Conservation (phyloP, 1,140 invertebrate species). For the Drosophila sucinea region DNA sequence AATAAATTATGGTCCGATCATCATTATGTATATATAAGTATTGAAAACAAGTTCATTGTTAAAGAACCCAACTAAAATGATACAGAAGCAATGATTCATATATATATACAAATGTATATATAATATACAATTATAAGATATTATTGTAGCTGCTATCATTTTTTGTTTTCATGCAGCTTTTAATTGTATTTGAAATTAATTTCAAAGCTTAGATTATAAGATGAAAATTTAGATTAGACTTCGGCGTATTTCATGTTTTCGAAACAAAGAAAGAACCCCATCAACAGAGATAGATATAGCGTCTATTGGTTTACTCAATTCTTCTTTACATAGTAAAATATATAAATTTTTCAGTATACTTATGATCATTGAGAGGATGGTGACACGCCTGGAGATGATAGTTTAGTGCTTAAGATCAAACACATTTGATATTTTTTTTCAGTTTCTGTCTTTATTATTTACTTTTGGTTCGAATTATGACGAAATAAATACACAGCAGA, state of each 20-base stretch:
- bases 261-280: neutral
- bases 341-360: neutral
- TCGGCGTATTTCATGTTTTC: neutral
- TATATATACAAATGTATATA: neutral
- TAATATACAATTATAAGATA: neutral
- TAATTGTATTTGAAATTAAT: neutral
- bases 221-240: neutral
- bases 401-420: neutral
- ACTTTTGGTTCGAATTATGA: neutral
- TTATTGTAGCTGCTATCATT: neutral
- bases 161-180: neutral
- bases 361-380: neutral
- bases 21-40: slow-evolving; percentile 4
- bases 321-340: neutral
- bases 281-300: neutral
- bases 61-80: neutral
- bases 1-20: neutral
- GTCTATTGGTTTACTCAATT: neutral
- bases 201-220: neutral
- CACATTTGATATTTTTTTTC: too few relatives aligned
- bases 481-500: neutral
- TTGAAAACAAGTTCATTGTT: neutral
- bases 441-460: neutral
- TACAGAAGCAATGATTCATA: slow-evolving; percentile 1
- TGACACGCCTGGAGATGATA: neutral